These are phyloP conservation scores for Hormaphis cornu DNA, from an alignment of 1,140 invertebrate species.

Conservation along the genomic window DNA sequence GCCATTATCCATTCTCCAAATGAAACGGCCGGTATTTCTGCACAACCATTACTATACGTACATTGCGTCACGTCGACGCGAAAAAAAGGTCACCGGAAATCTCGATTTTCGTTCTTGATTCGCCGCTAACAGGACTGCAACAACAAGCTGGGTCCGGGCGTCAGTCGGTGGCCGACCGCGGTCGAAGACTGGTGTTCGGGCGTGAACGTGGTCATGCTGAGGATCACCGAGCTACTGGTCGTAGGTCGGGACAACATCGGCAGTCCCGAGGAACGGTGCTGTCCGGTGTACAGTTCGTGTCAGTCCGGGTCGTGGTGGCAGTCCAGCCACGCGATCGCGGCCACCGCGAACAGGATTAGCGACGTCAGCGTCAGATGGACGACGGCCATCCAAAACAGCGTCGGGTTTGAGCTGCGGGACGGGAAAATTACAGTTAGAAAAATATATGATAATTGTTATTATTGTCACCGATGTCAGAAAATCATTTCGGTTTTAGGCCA, in stretches of 20 bases:
- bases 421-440: too few species aligned
- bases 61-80: too few species aligned
- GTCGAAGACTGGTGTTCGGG: not conserved
- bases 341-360: not conserved
- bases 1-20: too few species aligned
- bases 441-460: not conserved
- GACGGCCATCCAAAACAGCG: slow-evolving; percentile 22
- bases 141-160: not conserved
- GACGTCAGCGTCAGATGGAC: slow-evolving; percentile 16
- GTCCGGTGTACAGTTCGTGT: slow-evolving; percentile 21
- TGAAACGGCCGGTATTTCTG: too few species aligned
- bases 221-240: slow-evolving; percentile 18
- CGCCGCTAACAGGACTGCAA: not conserved
- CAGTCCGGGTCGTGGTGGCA: slow-evolving; percentile 31
- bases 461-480: too few species aligned
- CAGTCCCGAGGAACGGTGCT: not conserved
- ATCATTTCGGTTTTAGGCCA: too few species aligned
- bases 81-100: too few species aligned
- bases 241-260: slow-evolving; percentile 7
- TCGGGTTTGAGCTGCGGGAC: slow-evolving; percentile 9
- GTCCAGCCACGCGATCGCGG: slow-evolving; percentile 16
- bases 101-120: not conserved
- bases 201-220: slow-evolving; percentile 22
- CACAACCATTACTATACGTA: not conserved
- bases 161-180: not conserved